Base-by-base conservation (phyloP, 2,797 vertebrate genomes). In the Muscicapa comitata region DNA sequence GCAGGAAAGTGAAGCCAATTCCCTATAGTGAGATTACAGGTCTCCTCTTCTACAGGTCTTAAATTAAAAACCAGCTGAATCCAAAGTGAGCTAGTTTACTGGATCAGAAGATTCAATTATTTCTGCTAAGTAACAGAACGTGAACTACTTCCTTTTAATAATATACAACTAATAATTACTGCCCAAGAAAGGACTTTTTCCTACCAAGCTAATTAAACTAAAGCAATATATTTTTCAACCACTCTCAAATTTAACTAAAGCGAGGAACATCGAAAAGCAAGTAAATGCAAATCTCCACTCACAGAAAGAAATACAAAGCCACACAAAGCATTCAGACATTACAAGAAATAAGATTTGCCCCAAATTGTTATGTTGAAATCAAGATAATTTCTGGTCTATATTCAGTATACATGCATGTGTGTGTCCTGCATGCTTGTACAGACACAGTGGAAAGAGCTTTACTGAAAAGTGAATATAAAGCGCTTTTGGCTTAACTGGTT, bases 61-160 rank as follows among this genome's bases (percentile, higher is more conserved):
- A 95, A 96, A 97, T 97, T 95, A 97, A 97, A 96, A 97, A 90
- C 38, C 75, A 96, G 87, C 91, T 88, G 85, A 96, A 96, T 77
- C 86, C 83, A 88, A 96, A 96, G 89, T 93, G 84, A 90, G 90
- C 71, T 81, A 71, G 87, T 96, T 96, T 95, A 96, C 86, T 94
- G 87, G 88, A 94, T 97, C 89, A 92, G 91, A 96, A 92, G 93
- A 96, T 93, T 96, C 71, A 96, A 97, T 96, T 95, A 96, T 94
- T 96, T 95, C 83, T 95, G 83, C 91, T 91, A 94, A 96, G 93
- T 92, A 95, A 95, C 92, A 93, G 75, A 94, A 92, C 3, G 28
- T 62, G 89, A 95, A 93, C 86, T 90, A 68, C 68, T 85, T 93
- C 66, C 72, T 85, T 88, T 94, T 93, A 95, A 95, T 95, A 95